phyloP scores from a whole-genome alignment of 2,797 vertebrate species.

The Eleutherodactylus coqui region DNA sequence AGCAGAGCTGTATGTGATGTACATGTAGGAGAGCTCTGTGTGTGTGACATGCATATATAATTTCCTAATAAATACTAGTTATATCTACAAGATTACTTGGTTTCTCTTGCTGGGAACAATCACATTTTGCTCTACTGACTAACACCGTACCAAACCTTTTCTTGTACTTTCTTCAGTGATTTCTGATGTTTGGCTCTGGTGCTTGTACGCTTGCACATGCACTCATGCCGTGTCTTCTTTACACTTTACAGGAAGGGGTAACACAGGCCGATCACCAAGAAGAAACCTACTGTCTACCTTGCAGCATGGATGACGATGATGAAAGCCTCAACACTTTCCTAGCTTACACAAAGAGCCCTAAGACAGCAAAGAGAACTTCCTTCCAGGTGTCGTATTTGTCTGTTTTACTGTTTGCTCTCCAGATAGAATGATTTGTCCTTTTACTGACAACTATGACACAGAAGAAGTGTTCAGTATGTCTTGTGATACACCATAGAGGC shows the following conservation, averaged over 20 bases:
- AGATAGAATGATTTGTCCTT: not conserved
- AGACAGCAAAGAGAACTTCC: conserved; percentile 82
- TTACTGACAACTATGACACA: not conserved
- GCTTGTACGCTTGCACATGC: not conserved
- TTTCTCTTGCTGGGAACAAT: too few species aligned
- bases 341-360: conserved; percentile 84
- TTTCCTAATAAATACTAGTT: too few species aligned
- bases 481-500: not conserved
- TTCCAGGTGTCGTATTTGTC: conserved; percentile 82
- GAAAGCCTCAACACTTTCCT: conserved; percentile 76
- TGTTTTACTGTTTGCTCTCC: not conserved
- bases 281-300: not conserved
- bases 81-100: too few species aligned
- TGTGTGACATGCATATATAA: too few species aligned
- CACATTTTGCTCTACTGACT: too few species aligned
- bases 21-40: too few species aligned
- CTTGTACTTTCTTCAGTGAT: too few species aligned
- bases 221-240: not conserved
- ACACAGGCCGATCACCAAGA: not conserved
- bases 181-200: not conserved
- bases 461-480: not conserved
- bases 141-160: too few species aligned
- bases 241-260: not conserved
- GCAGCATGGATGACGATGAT: conserved; percentile 74
- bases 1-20: too few species aligned